Percentiles rank a stretch among this genome's conserved stretches.
Conservation (phyloP, 2,113 vertebrate species). For the Notothenia rossii region DNA sequence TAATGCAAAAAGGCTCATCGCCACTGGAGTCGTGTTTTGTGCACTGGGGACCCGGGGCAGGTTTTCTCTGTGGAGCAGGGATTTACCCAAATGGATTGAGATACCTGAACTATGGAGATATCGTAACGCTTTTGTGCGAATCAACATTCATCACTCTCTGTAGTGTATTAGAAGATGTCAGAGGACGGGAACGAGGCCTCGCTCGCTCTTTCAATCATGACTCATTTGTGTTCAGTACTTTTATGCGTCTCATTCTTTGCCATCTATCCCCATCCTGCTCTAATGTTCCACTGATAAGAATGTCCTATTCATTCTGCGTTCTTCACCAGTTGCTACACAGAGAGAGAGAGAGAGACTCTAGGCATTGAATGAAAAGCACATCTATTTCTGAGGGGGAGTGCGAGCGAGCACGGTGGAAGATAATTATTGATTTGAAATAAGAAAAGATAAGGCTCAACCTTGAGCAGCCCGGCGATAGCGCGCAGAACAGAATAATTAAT, state of each 20-base stretch:
- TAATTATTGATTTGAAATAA: constrained; percentile 86
- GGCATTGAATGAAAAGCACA: constrained; percentile 76
- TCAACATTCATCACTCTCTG: constrained; percentile 58
- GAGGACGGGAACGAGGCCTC: constrained; percentile 67
- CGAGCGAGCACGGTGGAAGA: constrained; percentile 67
- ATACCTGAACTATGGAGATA: constrained; percentile 47
- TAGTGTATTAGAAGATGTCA: constrained; percentile 63
- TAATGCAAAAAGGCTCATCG: constrained; percentile 38
- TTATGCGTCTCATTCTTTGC: constrained; percentile 61
- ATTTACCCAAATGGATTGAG: constrained; percentile 48
- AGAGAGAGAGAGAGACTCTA: constrained; percentile 38
- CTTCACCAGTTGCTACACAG: constrained; percentile 54
- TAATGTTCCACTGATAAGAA: constrained; percentile 77
- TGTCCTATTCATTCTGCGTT: constrained; percentile 70
- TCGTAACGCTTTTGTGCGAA: constrained; percentile 62
- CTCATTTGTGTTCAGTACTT: constrained; percentile 75
- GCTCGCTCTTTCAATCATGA: constrained; percentile 67
- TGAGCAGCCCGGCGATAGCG: constrained; percentile 75
- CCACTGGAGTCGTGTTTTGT: not conserved
- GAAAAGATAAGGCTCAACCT: constrained; percentile 85
- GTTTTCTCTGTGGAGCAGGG: constrained; percentile 29
- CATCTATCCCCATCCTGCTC: constrained; percentile 69
- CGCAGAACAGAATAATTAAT: constrained; percentile 82
- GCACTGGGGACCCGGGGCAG: constrained; percentile 16
- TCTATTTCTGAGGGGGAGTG: constrained; percentile 70